Base-by-base conservation (phyloP, 2,888 invertebrate species). In the Osmoderma eremita region DNA sequence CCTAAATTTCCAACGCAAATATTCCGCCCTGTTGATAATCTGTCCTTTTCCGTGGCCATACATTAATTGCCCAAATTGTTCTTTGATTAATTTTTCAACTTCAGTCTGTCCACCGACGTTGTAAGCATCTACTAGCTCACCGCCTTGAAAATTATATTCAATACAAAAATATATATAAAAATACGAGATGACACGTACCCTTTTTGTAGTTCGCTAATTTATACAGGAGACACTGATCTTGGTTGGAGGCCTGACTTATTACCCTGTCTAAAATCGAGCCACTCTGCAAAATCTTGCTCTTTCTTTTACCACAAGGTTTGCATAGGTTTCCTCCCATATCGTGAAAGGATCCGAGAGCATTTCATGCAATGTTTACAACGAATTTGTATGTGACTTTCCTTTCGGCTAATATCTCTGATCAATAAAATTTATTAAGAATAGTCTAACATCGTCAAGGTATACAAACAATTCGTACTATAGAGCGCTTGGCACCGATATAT, bases 131-230 rank as follows among this genome's bases (percentile, higher is more conserved):
- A 97, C 88, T 13, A 97, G 83, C 73, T 96, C 92, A 3, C 97
- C 97, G 48, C 95, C 90, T 68, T n/a, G n/a, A n/a, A n/a, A n/a
- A n/a, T n/a, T n/a, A n/a, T n/a, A n/a, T 20, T n/a, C 58, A 39
- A 50, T 53, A 17, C 8, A 30, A 30, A 30, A 2, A 30, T 8
- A 30, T 6, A 30, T 8, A 30, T 30, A 1, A 30, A 30, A 30
- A 30, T 1, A 8, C 12, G 39, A 51, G 12, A 39, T 36, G 18
- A 13, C 17, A 67, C 72, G 71, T 75, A 89, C 90, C 93, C 83
- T 94, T 92, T 80, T 94, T 95, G 80, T 94, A 95, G 83, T 95
- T 93, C 5, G 94, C 95, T 67, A 95, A 84, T 78, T 91, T 92
- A 80, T 95, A 95, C 0, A 95, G 84, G 20, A 95, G 86, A 73